Conservation (phyloP, 2,797 vertebrate genomes). For the Perdix hodgsoniae region DNA sequence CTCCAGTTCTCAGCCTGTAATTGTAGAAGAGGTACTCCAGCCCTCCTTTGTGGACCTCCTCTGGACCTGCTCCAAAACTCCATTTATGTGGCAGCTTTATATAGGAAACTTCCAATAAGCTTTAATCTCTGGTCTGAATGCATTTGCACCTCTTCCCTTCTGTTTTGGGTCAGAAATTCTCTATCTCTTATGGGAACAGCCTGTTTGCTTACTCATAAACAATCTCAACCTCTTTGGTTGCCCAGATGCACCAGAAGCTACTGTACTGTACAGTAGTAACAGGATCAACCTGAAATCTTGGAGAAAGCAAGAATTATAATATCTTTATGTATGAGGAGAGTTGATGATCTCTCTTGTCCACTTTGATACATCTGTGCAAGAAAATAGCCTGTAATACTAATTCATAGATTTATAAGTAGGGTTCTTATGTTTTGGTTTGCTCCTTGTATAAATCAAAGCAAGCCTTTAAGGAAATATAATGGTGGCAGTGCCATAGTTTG, state of each 20-base stretch:
- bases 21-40: too few relatives aligned
- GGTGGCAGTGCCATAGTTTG: not conserved
- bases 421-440: slow-evolving; percentile 40
- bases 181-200: not conserved
- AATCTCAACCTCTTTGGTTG: not conserved
- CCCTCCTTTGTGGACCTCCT: too few relatives aligned
- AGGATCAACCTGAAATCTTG: not conserved
- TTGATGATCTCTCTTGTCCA: slow-evolving; percentile 14
- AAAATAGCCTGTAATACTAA: slow-evolving; percentile 28
- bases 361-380: slow-evolving; percentile 34
- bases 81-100: not conserved
- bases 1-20: too few relatives aligned
- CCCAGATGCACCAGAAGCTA: not conserved
- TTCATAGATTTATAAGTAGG: slow-evolving; percentile 26
- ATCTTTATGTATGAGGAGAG: not conserved
- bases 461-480: slow-evolving; percentile 32
- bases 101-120: not conserved
- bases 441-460: slow-evolving; percentile 42
- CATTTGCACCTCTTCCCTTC: not conserved
- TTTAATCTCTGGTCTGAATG: not conserved
- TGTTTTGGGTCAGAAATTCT: not conserved
- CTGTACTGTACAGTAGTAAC: not conserved
- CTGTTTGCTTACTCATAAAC: not conserved
- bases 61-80: too few relatives aligned
- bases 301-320: slow-evolving; percentile 11